Conservation (phyloP, 2,113 vertebrate genomes). For the Sorex araneus region DNA sequence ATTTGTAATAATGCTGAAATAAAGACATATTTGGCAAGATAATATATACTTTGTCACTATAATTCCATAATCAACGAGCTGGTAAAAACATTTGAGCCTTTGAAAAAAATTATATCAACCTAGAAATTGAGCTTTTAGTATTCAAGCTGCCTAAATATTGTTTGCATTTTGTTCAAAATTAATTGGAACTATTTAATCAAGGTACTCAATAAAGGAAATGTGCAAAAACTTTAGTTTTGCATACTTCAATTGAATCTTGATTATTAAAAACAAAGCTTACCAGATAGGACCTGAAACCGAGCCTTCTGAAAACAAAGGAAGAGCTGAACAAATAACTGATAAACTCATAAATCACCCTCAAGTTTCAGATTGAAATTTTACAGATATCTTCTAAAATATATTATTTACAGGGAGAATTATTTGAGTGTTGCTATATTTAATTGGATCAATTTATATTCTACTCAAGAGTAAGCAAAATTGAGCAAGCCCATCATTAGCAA, state of each 20-base stretch:
- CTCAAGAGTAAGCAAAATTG: conserved; percentile 31
- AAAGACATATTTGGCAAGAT: conserved; percentile 2
- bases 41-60: background rate
- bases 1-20: conserved; percentile 5
- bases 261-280: conserved; percentile 48
- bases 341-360: background rate
- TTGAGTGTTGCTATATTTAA: conserved; percentile 42
- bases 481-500: conserved; percentile 7
- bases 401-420: background rate
- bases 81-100: background rate
- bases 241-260: background rate
- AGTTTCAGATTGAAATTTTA: conserved; percentile 9
- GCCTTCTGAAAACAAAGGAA: background rate
- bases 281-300: background rate
- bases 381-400: background rate
- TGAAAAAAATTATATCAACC: background rate
- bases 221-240: background rate
- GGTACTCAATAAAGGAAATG: background rate
- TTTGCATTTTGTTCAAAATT: conserved; percentile 1
- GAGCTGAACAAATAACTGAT: background rate
- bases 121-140: conserved; percentile 2
- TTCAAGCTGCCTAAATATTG: background rate
- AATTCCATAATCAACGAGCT: background rate
- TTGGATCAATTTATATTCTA: conserved; percentile 28
- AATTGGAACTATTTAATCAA: conserved; percentile 41